Conservation (phyloP, 2,113 vertebrate species). For the Eublepharis macularius region DNA sequence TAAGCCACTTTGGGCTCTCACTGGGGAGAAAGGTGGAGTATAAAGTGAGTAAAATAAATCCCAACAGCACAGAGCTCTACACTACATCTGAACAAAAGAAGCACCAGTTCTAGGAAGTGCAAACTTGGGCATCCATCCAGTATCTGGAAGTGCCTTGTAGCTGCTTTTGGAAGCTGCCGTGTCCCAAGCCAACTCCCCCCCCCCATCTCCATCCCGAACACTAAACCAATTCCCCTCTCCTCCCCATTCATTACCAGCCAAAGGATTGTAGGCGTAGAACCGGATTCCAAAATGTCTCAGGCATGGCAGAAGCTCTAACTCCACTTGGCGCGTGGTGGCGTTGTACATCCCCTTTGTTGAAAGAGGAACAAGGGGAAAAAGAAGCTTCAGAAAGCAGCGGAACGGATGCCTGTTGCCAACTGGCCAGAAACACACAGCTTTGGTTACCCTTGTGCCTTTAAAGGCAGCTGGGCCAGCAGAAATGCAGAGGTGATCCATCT, state of each 20-base stretch:
- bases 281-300: slow-evolving; percentile 82
- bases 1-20: too few relatives aligned
- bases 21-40: too few relatives aligned
- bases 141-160: too few relatives aligned
- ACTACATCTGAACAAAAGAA: too few relatives aligned
- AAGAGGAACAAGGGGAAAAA: not conserved
- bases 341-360: slow-evolving; percentile 93
- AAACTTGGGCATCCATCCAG: too few relatives aligned
- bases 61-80: too few relatives aligned
- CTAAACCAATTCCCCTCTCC: not conserved
- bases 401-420: not conserved
- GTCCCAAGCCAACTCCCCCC: too few relatives aligned
- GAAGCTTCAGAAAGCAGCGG: not conserved
- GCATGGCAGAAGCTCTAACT: slow-evolving; percentile 89
- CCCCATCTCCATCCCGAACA: not conserved
- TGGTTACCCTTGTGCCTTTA: not conserved
- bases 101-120: too few relatives aligned
- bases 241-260: slow-evolving; percentile 81
- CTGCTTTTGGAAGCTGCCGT: too few relatives aligned
- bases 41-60: too few relatives aligned
- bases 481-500: too few relatives aligned
- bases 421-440: not conserved
- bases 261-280: slow-evolving; percentile 95
- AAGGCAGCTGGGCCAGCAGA: too few relatives aligned
- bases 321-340: slow-evolving; percentile 90